These are phyloP conservation scores for Upupa epops DNA, from an alignment of 2,113 vertebrate genomes.

Conservation along the genomic window DNA sequence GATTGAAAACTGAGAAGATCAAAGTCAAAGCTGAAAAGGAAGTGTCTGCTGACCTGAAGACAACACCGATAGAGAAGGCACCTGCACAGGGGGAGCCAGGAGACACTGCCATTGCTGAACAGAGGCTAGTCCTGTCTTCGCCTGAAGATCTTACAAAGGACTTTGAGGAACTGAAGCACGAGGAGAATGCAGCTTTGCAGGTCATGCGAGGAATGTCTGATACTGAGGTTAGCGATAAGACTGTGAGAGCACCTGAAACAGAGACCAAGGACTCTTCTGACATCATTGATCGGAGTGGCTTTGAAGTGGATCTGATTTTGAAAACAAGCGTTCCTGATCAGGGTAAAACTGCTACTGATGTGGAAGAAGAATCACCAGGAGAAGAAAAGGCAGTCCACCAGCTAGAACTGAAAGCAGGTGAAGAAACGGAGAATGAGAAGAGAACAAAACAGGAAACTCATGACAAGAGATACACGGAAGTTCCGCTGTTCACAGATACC, in stretches of 20 bases:
- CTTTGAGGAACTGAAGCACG: constrained; percentile 89
- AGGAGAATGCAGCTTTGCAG: constrained; percentile 73
- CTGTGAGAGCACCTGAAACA: constrained; percentile 13
- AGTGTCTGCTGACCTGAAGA: constrained; percentile 75
- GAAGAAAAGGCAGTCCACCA: constrained; percentile 61
- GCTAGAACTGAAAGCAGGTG: constrained; percentile 49
- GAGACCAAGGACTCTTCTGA: constrained; percentile 35
- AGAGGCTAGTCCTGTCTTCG: constrained; percentile 85
- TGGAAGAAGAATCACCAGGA: constrained; percentile 61
- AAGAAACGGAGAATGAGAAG: constrained; percentile 75
- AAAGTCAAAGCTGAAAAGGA: constrained; percentile 83
- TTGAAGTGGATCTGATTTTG: constrained; percentile 39
- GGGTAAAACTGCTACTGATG: constrained; percentile 59
- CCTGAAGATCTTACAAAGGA: constrained; percentile 97
- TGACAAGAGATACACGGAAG: constrained; percentile 70
- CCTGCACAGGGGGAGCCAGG: constrained; percentile 31
- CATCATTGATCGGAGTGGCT: not conserved
- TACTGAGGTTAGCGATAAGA: not conserved
- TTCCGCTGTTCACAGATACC: constrained; percentile 20
- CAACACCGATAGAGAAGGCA: constrained; percentile 59
- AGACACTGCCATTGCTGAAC: constrained; percentile 72
- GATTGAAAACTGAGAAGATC: constrained; percentile 85
- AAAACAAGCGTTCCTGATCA: constrained; percentile 67
- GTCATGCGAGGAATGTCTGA: not conserved
- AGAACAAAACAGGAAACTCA: constrained; percentile 63